Base-by-base conservation (phyloP, 2,888 invertebrate species). In the Cheiracanthium punctorium region DNA sequence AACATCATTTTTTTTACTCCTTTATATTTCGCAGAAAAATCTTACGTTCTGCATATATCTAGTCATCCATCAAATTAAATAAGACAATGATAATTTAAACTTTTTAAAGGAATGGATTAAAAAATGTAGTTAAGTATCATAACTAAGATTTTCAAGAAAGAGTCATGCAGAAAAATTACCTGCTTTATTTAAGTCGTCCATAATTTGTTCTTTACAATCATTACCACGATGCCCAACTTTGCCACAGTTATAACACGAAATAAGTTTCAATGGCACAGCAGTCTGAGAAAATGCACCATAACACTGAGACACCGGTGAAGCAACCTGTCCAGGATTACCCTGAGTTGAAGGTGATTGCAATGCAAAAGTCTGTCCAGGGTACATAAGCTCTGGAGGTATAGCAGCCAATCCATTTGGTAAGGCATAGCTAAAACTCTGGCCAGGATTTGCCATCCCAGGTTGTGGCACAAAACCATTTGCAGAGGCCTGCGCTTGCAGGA, bases 161-260 rank as follows among this genome's bases (percentile, higher is more conserved):
- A 77, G 17, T 41, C 12, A 4, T 14, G 41, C 1, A 29, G 8
- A 52, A 20, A 72, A 32, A 32, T 28, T 69, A 87, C 87, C 81
- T 77, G 73, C 43, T 90, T 91, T 92, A 73, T 96, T 96, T 92
- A 97, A 95, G 92, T 97, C 96, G 92, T 98, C 97, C 94, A 98
- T 96, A 81, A 96, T 96, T 89, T 95, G 95, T 91, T 96, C 96
- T 91, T 95, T 95, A 92, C 98, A 98, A 90, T 97, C 97, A 90
- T 94, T 93, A 30, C 97, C 97, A 74, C 94, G 93, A 92, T 98
- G 98, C 75, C 94, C 95, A 80, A 94, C 94, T 77, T 95, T 95
- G 87, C 98, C 98, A 93, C 98, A 98, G 92, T 98, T 98, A 93
- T 96, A 97, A 92, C 98, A 98, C 65, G 96, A 95, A 79, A 94